Evolutionary conservation across 2,113 vertebrate species (phyloP).

Genomic region (Corvus moneduloides): DNA sequence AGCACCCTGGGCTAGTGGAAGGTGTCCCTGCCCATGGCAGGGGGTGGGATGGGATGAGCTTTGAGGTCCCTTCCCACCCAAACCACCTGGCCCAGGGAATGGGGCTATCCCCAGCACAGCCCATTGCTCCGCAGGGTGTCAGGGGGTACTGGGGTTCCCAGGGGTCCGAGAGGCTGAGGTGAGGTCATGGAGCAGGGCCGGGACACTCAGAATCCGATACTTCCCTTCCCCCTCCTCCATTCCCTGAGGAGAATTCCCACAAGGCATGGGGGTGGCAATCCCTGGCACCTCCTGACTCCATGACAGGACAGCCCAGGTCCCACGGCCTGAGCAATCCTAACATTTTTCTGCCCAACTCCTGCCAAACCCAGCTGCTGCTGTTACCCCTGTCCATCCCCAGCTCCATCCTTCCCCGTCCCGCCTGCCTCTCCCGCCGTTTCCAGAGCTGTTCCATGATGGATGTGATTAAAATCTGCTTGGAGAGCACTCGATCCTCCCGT

Average conservation of each 20-base stretch:
- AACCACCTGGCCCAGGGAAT: not conserved
- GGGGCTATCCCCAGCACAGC: not conserved
- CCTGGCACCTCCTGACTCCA: not conserved
- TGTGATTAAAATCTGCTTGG: conserved; percentile 16
- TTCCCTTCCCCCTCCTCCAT: not conserved
- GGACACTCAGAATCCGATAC: accelerated
- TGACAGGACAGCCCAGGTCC: not conserved
- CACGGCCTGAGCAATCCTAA: accelerated
- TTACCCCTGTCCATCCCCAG: not conserved
- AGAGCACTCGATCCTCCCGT: conserved; percentile 12
- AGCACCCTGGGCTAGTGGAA: accelerated
- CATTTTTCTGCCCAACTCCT: not conserved
- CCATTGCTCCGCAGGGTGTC: accelerated
- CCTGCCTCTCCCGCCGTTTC: not conserved
- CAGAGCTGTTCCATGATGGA: not conserved
- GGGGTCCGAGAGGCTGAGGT: not conserved
- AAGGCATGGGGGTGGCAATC: accelerated
- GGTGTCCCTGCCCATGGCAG: not conserved
- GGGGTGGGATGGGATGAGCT: not conserved
- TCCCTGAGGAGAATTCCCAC: not conserved
- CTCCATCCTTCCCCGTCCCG: not conserved
- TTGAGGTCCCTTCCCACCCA: not conserved
- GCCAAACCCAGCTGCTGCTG: accelerated
- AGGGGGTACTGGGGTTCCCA: accelerated
- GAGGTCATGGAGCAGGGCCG: accelerated